phyloP scores from a whole-genome alignment of 2,888 invertebrate species.

The Syrphus vitripennis region DNA sequence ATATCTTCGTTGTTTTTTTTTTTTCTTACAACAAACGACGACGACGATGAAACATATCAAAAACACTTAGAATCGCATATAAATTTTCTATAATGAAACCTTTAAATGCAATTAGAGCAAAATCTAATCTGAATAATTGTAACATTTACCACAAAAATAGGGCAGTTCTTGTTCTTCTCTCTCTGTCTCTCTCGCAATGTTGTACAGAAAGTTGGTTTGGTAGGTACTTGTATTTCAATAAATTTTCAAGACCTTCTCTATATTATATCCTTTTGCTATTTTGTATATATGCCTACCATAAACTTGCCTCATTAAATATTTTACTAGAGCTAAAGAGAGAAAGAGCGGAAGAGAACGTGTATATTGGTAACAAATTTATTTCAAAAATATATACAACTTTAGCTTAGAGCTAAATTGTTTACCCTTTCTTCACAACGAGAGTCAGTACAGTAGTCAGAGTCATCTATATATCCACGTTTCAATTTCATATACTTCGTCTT shows the following conservation, averaged over 20 bases:
- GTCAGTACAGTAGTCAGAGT: too few relatives aligned
- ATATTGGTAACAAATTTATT: slow-evolving; percentile 14
- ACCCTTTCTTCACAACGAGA: background rate
- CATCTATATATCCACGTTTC: background rate
- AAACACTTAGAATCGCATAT: slow-evolving; percentile 4
- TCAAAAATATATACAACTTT: slow-evolving; percentile 12
- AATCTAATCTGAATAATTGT: slow-evolving; percentile 67
- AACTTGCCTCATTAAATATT: slow-evolving; percentile 64
- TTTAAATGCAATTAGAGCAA: slow-evolving; percentile 60
- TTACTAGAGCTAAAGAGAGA: too few relatives aligned
- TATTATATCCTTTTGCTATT: background rate
- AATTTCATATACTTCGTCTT: background rate
- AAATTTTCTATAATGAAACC: background rate
- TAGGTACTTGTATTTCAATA: slow-evolving; percentile 26
- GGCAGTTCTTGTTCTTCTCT: slow-evolving; percentile 34
- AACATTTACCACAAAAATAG: slow-evolving; percentile 61
- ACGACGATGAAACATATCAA: slow-evolving; percentile 30
- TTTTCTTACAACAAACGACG: background rate
- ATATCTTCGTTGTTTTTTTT: too few relatives aligned
- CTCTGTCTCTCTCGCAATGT: too few relatives aligned
- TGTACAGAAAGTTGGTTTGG: too few relatives aligned
- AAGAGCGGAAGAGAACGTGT: background rate
- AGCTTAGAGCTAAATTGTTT: slow-evolving; percentile 17
- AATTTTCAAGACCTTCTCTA: slow-evolving; percentile 41
- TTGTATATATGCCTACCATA: background rate